phyloP scores from a whole-genome alignment of 2,113 vertebrate species.

The Bettongia penicillata region DNA sequence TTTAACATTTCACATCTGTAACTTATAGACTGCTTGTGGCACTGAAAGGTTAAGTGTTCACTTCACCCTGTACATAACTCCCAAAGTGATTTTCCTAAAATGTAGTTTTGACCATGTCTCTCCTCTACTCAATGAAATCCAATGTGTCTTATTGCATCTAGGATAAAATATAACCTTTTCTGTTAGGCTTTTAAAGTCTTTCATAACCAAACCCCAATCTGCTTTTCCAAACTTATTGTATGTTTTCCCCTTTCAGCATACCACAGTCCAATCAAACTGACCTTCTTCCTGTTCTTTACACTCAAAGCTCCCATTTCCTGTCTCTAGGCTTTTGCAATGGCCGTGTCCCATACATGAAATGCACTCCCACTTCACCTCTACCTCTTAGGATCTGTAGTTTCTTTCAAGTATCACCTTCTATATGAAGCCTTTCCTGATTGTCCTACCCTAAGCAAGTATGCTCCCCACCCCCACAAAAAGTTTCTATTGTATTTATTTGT shows the following conservation, averaged over 20 bases:
- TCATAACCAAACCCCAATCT: neutral
- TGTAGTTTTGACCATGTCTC: neutral
- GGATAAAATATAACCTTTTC: neutral
- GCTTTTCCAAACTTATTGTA: neutral
- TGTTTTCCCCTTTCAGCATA: neutral
- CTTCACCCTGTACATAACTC: neutral
- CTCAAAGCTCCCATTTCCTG: neutral
- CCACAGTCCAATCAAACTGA: neutral
- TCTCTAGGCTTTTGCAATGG: neutral
- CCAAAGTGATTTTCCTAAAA: neutral
- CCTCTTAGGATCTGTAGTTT: neutral
- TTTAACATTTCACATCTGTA: neutral
- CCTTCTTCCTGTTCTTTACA: neutral
- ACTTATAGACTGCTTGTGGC: neutral
- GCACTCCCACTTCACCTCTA: neutral
- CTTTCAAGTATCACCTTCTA: neutral
- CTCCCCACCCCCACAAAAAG: neutral
- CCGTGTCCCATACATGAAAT: neutral
- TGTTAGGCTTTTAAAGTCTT: neutral
- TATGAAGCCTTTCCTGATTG: neutral
- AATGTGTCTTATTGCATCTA: neutral
- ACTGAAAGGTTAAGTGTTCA: neutral
- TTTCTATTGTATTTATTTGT: neutral
- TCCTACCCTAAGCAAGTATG: neutral
- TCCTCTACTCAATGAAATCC: neutral